These are phyloP conservation scores for Pachypeltis micranthus DNA, from an alignment of 1,140 invertebrate genomes.

Conservation along the genomic window DNA sequence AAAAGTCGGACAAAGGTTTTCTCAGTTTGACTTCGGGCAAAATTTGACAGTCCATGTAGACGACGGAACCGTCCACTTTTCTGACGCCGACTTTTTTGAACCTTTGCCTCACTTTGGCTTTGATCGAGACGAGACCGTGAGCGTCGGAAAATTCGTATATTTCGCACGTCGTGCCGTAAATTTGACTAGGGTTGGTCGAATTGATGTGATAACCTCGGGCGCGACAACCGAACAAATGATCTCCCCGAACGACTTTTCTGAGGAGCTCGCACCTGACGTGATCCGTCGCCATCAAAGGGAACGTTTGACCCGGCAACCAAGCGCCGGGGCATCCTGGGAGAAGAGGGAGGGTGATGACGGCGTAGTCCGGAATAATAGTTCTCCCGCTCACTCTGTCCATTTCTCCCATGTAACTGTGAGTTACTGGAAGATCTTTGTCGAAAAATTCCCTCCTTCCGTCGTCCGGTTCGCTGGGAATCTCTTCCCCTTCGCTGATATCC, in stretches of 20 bases:
- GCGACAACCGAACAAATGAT: neutral
- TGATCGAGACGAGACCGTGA: constrained; percentile 36
- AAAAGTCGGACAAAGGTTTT: constrained; percentile 18
- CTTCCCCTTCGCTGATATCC: neutral
- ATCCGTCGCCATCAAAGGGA: neutral
- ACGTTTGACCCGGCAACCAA: neutral
- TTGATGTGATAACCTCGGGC: neutral
- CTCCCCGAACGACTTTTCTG: neutral
- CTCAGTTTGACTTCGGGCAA: constrained; percentile 46
- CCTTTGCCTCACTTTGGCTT: constrained; percentile 53
- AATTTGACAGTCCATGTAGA: constrained; percentile 39
- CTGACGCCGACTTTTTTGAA: constrained; percentile 38
- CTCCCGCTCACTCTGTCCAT: neutral
- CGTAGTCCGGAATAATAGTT: neutral
- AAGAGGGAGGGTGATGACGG: neutral
- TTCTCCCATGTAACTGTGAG: neutral
- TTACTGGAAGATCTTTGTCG: neutral
- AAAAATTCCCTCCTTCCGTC: neutral
- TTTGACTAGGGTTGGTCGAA: neutral
- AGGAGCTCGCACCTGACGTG: neutral
- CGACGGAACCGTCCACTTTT: neutral
- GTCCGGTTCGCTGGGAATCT: neutral
- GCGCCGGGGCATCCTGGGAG: neutral
- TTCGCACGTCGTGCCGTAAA: constrained; percentile 51
- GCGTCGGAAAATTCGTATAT: constrained; percentile 49